Conservation (phyloP, 2,797 vertebrate genomes). For the Enteromius paludinosus region DNA sequence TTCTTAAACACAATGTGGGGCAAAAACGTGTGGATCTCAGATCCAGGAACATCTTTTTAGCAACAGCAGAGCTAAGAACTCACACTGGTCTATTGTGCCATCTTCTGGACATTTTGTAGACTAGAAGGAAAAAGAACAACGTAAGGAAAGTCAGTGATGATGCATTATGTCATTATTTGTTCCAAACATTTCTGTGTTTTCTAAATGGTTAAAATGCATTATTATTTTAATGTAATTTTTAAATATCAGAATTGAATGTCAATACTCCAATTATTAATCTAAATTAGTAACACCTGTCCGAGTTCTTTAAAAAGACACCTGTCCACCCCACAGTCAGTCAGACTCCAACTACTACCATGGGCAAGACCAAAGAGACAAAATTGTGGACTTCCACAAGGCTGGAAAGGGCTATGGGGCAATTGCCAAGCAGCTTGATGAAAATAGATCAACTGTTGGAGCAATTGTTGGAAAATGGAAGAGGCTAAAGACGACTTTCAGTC, state of each 20-base stretch:
- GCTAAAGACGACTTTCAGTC: too few relatives aligned
- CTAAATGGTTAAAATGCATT: background rate
- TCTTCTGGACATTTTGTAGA: conserved; percentile 43
- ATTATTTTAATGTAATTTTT: background rate
- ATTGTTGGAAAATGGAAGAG: too few relatives aligned
- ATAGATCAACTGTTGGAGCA: too few relatives aligned
- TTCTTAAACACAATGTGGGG: background rate
- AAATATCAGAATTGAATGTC: background rate
- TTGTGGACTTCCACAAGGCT: too few relatives aligned
- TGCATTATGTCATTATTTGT: background rate
- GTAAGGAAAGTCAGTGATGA: background rate
- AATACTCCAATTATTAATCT: background rate
- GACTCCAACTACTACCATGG: too few relatives aligned
- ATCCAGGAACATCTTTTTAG: background rate
- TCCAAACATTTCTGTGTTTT: background rate
- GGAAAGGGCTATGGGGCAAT: too few relatives aligned
- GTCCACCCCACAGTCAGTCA: too few relatives aligned
- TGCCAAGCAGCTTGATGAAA: too few relatives aligned
- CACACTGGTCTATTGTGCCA: conserved; percentile 31
- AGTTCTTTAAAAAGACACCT: too few relatives aligned
- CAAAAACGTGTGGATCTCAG: background rate
- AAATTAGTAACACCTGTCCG: too few relatives aligned
- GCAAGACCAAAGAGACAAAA: too few relatives aligned
- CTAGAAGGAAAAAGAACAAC: background rate
- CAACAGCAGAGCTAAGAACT: too few relatives aligned